Percentiles rank a stretch among this genome's conserved stretches.
phyloP scores from a whole-genome alignment of 2,888 invertebrate species.

The Orthosia cruda region DNA sequence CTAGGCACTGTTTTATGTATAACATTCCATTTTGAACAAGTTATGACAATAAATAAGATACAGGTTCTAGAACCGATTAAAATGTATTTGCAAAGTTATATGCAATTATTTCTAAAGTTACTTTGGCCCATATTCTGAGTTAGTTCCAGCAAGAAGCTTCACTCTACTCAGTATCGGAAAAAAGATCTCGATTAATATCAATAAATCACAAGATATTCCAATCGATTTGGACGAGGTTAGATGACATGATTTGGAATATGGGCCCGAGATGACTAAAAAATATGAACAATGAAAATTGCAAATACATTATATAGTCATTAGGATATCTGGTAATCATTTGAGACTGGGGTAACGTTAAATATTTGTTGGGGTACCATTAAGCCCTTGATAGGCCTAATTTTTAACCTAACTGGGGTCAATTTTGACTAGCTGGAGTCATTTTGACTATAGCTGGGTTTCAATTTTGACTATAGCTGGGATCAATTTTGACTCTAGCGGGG shows the following conservation, averaged over 20 bases:
- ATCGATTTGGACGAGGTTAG: no score
- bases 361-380: slow-evolving; percentile 2
- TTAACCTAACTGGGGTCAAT: not conserved
- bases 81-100: not conserved
- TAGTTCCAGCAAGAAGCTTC: no score
- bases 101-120: not conserved
- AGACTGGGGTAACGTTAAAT: slow-evolving; percentile 14
- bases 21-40: slow-evolving; percentile 60
- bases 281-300: not conserved
- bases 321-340: slow-evolving; percentile 5
- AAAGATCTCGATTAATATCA: no score
- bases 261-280: not conserved
- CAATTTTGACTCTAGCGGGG: not conserved
- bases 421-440: not conserved
- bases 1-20: slow-evolving; percentile 62
- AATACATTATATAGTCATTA: slow-evolving; percentile 6
- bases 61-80: slow-evolving; percentile 11
- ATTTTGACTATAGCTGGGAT: not conserved
- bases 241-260: no score
- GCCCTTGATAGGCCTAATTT: not conserved
- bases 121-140: no score
- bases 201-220: no score
- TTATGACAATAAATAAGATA: slow-evolving; percentile 35
- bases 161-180: no score
- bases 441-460: not conserved